phyloP scores from a whole-genome alignment of 2,113 vertebrate species.

The Pagrus major region DNA sequence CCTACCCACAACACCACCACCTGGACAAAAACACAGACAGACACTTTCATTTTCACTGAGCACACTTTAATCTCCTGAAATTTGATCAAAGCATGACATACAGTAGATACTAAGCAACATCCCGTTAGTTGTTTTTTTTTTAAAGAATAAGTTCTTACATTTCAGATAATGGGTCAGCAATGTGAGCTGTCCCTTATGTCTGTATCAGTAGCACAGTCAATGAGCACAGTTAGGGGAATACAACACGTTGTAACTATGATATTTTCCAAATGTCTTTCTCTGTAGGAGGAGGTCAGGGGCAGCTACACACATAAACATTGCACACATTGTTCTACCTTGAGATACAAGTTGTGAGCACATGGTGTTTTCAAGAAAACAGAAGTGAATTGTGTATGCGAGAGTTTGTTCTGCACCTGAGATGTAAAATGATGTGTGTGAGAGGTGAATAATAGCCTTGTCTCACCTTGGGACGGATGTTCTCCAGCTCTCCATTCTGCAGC shows the following conservation, averaged over 20 bases:
- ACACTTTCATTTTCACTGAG: conserved; percentile 8
- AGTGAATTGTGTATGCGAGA: background rate
- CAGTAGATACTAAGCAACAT: background rate
- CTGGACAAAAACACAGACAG: conserved; percentile 76
- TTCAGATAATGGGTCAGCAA: background rate
- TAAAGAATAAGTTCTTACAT: background rate
- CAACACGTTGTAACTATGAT: background rate
- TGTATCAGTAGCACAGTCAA: background rate
- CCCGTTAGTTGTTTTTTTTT: background rate
- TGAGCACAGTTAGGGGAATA: background rate
- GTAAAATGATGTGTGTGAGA: background rate
- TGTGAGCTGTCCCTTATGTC: background rate
- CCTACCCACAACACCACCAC: conserved; percentile 98
- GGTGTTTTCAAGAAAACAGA: background rate
- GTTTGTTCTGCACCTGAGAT: background rate
- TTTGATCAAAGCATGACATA: background rate
- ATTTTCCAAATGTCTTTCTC: background rate
- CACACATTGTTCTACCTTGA: background rate
- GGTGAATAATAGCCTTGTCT: background rate
- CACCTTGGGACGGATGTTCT: conserved; percentile 98
- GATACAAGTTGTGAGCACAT: background rate
- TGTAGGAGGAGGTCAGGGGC: background rate
- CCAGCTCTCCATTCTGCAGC: conserved; percentile 96
- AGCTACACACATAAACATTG: background rate
- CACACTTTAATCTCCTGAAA: background rate